These are phyloP conservation scores for Ctenopoma multispine DNA, from an alignment of 2,797 vertebrate genomes.

Conservation along the genomic window DNA sequence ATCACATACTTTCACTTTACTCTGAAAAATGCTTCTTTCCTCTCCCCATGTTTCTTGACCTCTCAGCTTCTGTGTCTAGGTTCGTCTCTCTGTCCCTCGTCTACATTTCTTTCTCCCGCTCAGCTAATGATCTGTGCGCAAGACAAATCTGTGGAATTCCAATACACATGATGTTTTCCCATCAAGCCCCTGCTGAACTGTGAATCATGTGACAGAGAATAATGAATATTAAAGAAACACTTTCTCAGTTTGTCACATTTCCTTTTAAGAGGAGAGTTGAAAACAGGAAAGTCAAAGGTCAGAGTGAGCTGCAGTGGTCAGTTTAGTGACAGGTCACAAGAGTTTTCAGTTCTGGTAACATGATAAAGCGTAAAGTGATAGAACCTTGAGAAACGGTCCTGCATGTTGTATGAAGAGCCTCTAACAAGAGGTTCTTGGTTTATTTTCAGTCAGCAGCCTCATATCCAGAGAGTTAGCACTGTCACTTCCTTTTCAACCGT, in stretches of 20 bases:
- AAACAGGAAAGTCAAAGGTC: background rate
- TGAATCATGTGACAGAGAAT: background rate
- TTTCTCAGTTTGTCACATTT: background rate
- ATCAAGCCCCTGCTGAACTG: background rate
- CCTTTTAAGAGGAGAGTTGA: background rate
- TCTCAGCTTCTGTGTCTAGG: background rate
- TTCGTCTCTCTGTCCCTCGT: background rate
- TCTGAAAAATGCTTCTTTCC: background rate
- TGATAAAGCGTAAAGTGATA: too few species aligned
- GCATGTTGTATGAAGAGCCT: too few species aligned
- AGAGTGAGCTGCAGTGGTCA: background rate
- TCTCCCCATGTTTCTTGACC: too few species aligned
- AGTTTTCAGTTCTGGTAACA: too few species aligned
- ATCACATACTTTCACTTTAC: too few species aligned
- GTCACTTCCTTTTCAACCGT: too few species aligned
- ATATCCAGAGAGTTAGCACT: too few species aligned
- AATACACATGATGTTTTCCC: background rate
- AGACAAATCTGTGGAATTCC: background rate
- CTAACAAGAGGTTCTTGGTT: too few species aligned
- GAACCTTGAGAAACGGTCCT: too few species aligned
- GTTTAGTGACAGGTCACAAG: background rate
- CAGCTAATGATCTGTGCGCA: background rate
- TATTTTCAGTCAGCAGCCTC: too few species aligned
- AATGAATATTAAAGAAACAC: background rate
- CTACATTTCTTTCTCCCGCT: background rate